Conservation (phyloP, 2,888 invertebrate genomes). For the Mythimna impura region DNA sequence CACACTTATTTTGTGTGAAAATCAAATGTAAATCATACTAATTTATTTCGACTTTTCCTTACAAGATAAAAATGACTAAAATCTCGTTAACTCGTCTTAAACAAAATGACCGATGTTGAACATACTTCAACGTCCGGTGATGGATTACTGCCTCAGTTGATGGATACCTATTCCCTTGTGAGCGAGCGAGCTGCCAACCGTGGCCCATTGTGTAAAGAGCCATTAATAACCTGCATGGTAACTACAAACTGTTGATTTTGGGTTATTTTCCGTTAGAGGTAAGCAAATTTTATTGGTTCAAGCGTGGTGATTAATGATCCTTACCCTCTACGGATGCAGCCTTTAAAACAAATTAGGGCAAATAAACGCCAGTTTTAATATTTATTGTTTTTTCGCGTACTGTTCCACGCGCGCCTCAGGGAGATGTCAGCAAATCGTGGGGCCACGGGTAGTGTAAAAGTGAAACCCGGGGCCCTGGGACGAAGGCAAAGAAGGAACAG, state of each 20-base stretch:
- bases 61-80: slow-evolving; percentile 6
- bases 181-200: slow-evolving; percentile 5
- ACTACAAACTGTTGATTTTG: slow-evolving; percentile 10
- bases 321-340: not conserved
- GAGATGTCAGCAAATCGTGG: too few relatives aligned
- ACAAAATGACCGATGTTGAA: slow-evolving; percentile 21
- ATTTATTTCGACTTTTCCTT: not conserved
- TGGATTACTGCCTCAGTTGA: slow-evolving; percentile 36
- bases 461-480: too few relatives aligned
- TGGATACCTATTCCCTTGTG: slow-evolving; percentile 19
- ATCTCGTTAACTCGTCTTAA: slow-evolving; percentile 4
- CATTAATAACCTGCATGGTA: slow-evolving; percentile 11
- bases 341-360: not conserved
- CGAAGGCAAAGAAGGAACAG: too few relatives aligned
- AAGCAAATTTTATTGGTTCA: not conserved
- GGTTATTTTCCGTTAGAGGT: slow-evolving; percentile 5
- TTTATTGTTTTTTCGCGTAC: not conserved
- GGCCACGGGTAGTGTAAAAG: too few relatives aligned
- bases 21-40: not conserved
- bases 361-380: not conserved
- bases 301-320: not conserved
- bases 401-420: too few relatives aligned
- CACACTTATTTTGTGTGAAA: not conserved
- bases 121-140: slow-evolving; percentile 27
- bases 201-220: slow-evolving; percentile 17